phyloP scores from a whole-genome alignment of 2,113 vertebrate species.

The Acanthochromis polyacanthus region DNA sequence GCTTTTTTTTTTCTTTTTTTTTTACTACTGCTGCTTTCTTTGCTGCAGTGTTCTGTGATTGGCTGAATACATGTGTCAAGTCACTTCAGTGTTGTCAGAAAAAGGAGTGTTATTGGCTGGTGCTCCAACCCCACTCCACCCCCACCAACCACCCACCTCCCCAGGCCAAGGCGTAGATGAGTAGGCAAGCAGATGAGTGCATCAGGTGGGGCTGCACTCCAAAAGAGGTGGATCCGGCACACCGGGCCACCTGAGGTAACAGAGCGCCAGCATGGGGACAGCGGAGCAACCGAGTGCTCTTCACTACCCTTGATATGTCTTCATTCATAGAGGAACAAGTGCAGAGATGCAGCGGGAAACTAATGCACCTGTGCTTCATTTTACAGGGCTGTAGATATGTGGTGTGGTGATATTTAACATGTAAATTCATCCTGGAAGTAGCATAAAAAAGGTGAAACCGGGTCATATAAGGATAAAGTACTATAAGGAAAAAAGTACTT shows the following conservation, averaged over 20 bases:
- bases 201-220: constrained; percentile 65
- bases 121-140: constrained; percentile 37
- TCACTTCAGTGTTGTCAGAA: constrained; percentile 58
- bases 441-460: constrained; percentile 12
- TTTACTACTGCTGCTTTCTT: constrained; percentile 64
- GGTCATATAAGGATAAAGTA: constrained; percentile 35
- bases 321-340: constrained; percentile 8
- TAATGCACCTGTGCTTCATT: constrained; percentile 2
- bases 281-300: constrained; percentile 28
- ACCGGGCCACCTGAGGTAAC: constrained; percentile 55
- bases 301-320: constrained; percentile 16
- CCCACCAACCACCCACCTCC: constrained; percentile 49
- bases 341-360: constrained; percentile 9
- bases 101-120: constrained; percentile 65
- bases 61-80: constrained; percentile 72
- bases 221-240: constrained; percentile 14
- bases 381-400: not conserved
- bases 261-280: constrained; percentile 33
- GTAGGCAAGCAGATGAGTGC: constrained; percentile 61
- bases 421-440: not conserved
- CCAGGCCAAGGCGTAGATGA: constrained; percentile 43
- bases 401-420: not conserved
- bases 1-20: constrained; percentile 25
- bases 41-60: constrained; percentile 83
- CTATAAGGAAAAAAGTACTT: constrained; percentile 5